These are phyloP conservation scores for Formicarius rufipectus DNA, from an alignment of 2,113 vertebrate genomes.

Conservation along the genomic window DNA sequence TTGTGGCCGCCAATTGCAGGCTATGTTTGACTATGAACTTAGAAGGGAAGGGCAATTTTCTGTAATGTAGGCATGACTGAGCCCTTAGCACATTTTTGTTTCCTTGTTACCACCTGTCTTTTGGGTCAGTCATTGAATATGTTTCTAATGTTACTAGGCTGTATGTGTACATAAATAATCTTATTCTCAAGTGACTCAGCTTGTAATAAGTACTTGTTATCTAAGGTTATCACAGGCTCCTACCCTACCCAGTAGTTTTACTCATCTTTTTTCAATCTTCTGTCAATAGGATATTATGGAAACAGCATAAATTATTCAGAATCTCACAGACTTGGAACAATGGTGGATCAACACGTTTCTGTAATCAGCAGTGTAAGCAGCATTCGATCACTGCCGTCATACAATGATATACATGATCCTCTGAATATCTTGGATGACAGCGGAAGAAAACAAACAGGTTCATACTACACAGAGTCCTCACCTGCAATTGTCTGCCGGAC, in stretches of 20 bases:
- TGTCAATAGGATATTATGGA: conserved; percentile 85
- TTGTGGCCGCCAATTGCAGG: not conserved
- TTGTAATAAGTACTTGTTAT: not conserved
- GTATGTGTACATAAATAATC: not conserved
- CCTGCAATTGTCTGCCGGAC: conserved; percentile 72
- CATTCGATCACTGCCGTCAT: conserved; percentile 81
- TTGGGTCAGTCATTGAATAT: not conserved
- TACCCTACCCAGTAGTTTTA: not conserved
- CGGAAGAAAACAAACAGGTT: conserved; percentile 76
- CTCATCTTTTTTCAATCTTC: not conserved
- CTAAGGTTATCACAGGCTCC: not conserved
- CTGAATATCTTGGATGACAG: conserved; percentile 91
- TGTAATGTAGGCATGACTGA: not conserved
- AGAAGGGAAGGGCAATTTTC: not conserved
- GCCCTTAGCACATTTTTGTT: not conserved
- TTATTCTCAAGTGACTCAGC: not conserved
- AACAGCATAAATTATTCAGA: conserved; percentile 82
- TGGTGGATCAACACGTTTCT: conserved; percentile 95
- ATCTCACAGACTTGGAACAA: conserved; percentile 83
- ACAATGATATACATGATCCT: conserved; percentile 90
- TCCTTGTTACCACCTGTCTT: not conserved
- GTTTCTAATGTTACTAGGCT: not conserved
- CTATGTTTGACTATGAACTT: not conserved
- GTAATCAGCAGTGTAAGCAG: conserved; percentile 94
- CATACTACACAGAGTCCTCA: conserved; percentile 81